phyloP scores from a whole-genome alignment of 2,113 vertebrate species.

The Mus spicilegus region DNA sequence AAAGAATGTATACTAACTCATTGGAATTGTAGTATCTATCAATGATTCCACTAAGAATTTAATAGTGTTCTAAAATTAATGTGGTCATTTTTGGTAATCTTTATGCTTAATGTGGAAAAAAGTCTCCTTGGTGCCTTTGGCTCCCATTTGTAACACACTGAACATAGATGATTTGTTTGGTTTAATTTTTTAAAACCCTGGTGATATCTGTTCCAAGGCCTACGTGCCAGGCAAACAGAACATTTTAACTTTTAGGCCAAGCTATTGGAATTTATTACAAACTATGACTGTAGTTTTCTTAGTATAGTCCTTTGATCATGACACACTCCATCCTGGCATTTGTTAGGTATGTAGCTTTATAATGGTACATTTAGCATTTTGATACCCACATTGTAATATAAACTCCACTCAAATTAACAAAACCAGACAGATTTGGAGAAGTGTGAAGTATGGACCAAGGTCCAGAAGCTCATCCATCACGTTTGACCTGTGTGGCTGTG shows the following conservation, averaged over 20 bases:
- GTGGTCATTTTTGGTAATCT: background rate
- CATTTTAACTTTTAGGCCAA: constrained; percentile 16
- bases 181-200: background rate
- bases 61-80: constrained; percentile 28
- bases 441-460: background rate
- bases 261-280: background rate
- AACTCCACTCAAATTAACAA: constrained; percentile 40
- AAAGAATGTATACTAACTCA: constrained; percentile 57
- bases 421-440: constrained; percentile 48
- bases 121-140: background rate
- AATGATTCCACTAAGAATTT: constrained; percentile 42
- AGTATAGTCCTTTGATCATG: background rate
- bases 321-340: background rate
- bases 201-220: background rate
- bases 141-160: constrained; percentile 17
- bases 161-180: background rate
- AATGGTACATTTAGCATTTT: constrained; percentile 19
- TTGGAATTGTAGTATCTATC: constrained; percentile 59
- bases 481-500: constrained; percentile 28
- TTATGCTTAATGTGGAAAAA: constrained; percentile 36
- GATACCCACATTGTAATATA: constrained; percentile 6
- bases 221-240: background rate
- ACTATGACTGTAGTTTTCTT: background rate
- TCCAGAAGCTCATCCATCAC: background rate
- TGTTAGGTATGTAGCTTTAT: background rate